These are phyloP conservation scores for Pterocles burchelli DNA, from an alignment of 2,113 vertebrate genomes.

Conservation along the genomic window DNA sequence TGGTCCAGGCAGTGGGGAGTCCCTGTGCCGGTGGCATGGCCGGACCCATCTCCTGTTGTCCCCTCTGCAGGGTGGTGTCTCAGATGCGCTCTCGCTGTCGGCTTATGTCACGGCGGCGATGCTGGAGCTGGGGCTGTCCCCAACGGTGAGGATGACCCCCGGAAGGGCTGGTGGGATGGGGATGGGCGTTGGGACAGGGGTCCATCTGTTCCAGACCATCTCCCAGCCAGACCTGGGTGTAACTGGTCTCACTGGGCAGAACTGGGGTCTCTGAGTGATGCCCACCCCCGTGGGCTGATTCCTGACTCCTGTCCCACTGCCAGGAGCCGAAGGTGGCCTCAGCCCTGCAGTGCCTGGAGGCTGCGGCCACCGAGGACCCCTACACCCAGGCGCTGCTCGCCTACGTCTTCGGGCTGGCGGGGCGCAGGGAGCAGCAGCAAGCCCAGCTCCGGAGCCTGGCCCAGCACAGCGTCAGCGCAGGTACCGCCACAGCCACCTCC, in stretches of 20 bases:
- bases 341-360: slow-evolving; percentile 37
- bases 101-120: neutral
- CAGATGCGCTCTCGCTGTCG: neutral
- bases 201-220: neutral
- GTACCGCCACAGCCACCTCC: fast-evolving
- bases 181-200: fast-evolving
- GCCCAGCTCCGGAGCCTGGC: neutral
- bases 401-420: slow-evolving; percentile 7
- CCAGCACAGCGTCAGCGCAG: neutral
- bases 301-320: fast-evolving
- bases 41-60: fast-evolving
- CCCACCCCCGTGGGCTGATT: neutral
- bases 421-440: neutral
- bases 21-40: fast-evolving
- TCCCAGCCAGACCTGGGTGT: fast-evolving
- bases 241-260: neutral
- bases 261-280: fast-evolving
- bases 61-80: neutral
- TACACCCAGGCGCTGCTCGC: neutral
- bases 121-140: slow-evolving; percentile 25
- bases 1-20: neutral
- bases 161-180: neutral
- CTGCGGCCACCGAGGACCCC: neutral
- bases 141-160: neutral
- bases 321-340: neutral